A percentile compares a stretch with the other conserved stretches of the same genome.
These are phyloP conservation scores for Hiodon alosoides DNA, from an alignment of 2,113 vertebrate genomes.

Conservation along the genomic window DNA sequence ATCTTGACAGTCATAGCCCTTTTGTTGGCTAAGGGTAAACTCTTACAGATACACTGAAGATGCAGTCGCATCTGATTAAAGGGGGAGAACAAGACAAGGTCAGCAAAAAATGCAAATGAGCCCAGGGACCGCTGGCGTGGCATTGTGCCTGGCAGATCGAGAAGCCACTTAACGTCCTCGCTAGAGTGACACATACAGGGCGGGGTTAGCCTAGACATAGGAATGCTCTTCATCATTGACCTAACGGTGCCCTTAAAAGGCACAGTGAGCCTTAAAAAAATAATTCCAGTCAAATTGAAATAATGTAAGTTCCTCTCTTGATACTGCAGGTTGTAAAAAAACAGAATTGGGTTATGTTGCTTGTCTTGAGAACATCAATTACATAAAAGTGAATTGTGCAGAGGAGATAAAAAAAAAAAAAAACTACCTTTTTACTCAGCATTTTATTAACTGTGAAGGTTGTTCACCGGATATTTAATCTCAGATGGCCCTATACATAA, in stretches of 20 bases:
- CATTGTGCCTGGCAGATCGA: conserved; percentile 17
- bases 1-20: conserved; percentile 55
- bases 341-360: not conserved
- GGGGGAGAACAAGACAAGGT: conserved; percentile 47
- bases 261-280: too few species aligned
- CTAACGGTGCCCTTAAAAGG: not conserved
- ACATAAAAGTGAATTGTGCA: not conserved
- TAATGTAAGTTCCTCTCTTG: not conserved
- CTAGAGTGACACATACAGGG: not conserved
- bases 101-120: conserved; percentile 58
- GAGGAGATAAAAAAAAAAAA: not conserved
- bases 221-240: conserved; percentile 1
- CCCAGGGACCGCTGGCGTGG: conserved; percentile 43
- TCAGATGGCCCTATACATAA: too few species aligned
- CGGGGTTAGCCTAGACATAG: not conserved
- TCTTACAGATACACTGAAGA: conserved; percentile 8
- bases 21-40: conserved; percentile 39
- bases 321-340: not conserved
- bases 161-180: not conserved
- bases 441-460: not conserved
- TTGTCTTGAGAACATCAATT: too few species aligned
- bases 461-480: too few species aligned
- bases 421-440: not conserved
- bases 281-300: not conserved
- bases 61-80: conserved; percentile 22